phyloP scores from a whole-genome alignment of 2,888 invertebrate genomes.

The Syritta pipiens region DNA sequence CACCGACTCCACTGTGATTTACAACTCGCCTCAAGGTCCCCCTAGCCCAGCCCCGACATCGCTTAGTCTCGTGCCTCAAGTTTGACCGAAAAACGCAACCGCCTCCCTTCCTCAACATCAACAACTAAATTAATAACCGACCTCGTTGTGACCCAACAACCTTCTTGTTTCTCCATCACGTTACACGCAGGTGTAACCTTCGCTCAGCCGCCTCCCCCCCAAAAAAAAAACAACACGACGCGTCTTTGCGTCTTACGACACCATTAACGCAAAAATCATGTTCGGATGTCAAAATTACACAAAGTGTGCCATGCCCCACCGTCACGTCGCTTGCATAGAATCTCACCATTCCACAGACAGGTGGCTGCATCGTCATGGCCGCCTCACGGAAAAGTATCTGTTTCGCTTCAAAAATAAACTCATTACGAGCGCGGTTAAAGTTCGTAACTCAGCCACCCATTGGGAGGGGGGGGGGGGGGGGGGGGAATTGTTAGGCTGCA shows the following conservation, averaged over 20 bases:
- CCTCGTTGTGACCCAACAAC: not conserved
- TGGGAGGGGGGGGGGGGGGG: conserved; percentile 13
- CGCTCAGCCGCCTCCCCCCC: no score
- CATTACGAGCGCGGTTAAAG: conserved; percentile 26
- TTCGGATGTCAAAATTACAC: conserved; percentile 45
- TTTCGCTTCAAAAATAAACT: conserved; percentile 25
- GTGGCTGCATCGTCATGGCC: conserved; percentile 9
- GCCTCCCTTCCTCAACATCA: not conserved
- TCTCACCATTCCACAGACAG: conserved; percentile 9
- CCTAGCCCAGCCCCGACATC: no score
- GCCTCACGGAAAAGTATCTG: not conserved
- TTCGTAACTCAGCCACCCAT: conserved; percentile 49
- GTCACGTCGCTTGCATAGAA: not conserved
- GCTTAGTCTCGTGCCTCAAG: no score
- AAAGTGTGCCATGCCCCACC: not conserved
- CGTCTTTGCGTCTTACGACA: conserved; percentile 33
- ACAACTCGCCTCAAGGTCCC: no score
- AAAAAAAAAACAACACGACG: not conserved
- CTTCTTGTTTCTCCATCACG: conserved; percentile 7
- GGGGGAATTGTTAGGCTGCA: conserved; percentile 24
- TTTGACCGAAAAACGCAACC: not conserved
- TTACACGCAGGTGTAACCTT: conserved; percentile 27
- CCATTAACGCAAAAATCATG: conserved; percentile 24
- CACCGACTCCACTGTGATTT: no score
- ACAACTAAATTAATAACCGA: not conserved